Conservation (phyloP, 2,797 vertebrate genomes). For the Podargus strigoides region DNA sequence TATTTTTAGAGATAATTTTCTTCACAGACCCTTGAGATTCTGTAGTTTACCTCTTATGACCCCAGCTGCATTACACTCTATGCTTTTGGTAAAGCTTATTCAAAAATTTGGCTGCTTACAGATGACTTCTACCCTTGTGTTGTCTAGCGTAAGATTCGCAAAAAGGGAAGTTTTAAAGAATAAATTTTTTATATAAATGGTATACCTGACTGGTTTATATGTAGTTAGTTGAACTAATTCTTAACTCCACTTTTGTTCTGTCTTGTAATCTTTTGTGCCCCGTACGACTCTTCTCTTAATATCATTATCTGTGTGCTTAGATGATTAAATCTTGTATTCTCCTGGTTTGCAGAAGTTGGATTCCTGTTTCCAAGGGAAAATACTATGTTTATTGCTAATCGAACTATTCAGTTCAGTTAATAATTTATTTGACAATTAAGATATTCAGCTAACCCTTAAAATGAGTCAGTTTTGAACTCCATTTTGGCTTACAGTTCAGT, state of each 20-base stretch:
- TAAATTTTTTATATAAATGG: not conserved
- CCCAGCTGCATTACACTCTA: not conserved
- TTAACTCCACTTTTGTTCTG: not conserved
- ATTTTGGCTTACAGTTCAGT: not conserved
- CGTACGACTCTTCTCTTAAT: not conserved
- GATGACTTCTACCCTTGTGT: not conserved
- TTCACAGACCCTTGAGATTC: not conserved
- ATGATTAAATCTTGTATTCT: not conserved
- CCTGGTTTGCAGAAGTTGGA: not conserved
- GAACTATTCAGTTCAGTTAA: not conserved
- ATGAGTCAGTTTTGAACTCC: not conserved
- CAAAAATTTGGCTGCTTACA: not conserved
- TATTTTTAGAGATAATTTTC: not conserved
- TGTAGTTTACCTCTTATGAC: not conserved
- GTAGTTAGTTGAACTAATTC: not conserved
- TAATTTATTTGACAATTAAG: not conserved
- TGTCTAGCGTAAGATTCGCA: not conserved
- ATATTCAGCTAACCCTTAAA: not conserved
- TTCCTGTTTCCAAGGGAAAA: not conserved
- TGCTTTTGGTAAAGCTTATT: not conserved
- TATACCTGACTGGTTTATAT: not conserved
- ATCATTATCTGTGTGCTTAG: not conserved
- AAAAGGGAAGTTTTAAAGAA: not conserved
- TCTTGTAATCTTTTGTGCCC: not conserved
- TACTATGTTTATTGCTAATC: not conserved